phyloP scores from a whole-genome alignment of 2,888 invertebrate genomes.

The Oxyteleia sp. region DNA sequence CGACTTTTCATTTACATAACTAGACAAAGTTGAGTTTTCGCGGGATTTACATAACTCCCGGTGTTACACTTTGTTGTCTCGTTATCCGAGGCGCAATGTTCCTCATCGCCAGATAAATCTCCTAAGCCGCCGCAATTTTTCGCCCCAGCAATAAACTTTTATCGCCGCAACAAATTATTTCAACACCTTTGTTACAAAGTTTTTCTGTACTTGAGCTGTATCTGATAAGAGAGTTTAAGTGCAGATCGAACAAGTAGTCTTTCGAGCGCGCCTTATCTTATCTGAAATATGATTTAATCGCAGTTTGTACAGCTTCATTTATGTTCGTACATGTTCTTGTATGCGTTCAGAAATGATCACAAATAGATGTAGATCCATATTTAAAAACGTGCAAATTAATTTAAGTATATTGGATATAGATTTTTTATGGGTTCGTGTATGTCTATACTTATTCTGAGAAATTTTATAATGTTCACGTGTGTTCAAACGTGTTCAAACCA shows the following conservation, averaged over 20 bases:
- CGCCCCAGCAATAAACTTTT: conserved; percentile 34
- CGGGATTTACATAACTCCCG: conserved; percentile 26
- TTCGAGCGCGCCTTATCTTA: conserved; percentile 54
- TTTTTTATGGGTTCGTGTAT: too few relatives aligned
- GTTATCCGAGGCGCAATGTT: conserved; percentile 1
- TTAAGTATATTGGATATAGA: too few relatives aligned
- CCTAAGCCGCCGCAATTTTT: conserved; percentile 16
- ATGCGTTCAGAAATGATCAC: too few relatives aligned
- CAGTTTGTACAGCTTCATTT: conserved; percentile 8
- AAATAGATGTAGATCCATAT: too few relatives aligned
- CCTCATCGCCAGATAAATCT: conserved; percentile 13
- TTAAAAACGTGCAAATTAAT: too few relatives aligned
- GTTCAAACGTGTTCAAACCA: too few relatives aligned
- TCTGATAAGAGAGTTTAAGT: too few relatives aligned
- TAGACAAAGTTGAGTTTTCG: conserved; percentile 22
- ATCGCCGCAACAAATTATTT: conserved; percentile 53
- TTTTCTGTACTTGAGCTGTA: conserved; percentile 20
- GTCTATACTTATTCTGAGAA: too few relatives aligned
- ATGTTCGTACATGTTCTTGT: too few relatives aligned
- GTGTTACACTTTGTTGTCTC: too few relatives aligned
- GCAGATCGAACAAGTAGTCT: conserved; percentile 56
- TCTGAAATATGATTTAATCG: conserved; percentile 60
- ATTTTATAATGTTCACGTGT: too few relatives aligned
- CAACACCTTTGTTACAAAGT: conserved; percentile 37
- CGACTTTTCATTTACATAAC: conserved; percentile 17